A percentile compares a stretch with the other conserved stretches of the same genome.
phyloP scores from a whole-genome alignment of 2,113 vertebrate genomes.

The Ophiodon elongatus region DNA sequence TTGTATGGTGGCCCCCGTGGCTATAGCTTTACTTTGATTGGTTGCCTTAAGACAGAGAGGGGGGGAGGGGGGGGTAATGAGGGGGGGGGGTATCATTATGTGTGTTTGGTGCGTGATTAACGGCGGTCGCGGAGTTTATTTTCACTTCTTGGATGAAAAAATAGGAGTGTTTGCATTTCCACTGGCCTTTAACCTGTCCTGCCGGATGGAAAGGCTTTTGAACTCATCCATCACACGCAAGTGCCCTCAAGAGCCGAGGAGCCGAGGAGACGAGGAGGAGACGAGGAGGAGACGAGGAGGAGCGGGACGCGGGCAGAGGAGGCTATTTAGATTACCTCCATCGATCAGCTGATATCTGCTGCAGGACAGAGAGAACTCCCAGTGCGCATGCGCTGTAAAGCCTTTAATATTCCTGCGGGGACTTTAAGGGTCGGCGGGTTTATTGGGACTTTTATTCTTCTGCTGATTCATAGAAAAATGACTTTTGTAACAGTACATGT shows the following conservation, averaged over 20 bases:
- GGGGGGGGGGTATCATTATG: too few species aligned
- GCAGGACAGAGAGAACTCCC: slow-evolving; percentile 37
- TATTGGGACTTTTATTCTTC: background rate
- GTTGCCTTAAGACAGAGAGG: too few species aligned
- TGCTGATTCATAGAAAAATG: background rate
- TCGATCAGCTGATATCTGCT: slow-evolving; percentile 62
- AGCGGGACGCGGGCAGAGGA: slow-evolving; percentile 56
- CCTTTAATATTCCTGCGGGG: slow-evolving; percentile 49
- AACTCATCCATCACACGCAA: slow-evolving; percentile 79
- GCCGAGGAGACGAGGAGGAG: slow-evolving; percentile 45
- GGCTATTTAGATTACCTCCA: slow-evolving; percentile 65
- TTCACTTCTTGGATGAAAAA: slow-evolving; percentile 63
- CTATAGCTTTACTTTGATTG: slow-evolving; percentile 20
- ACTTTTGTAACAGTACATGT: background rate
- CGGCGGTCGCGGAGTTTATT: slow-evolving; percentile 65
- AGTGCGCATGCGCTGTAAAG: slow-evolving; percentile 51
- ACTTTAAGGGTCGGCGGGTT: slow-evolving; percentile 23
- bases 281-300: slow-evolving; percentile 39
- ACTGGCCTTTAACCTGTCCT: slow-evolving; percentile 78
- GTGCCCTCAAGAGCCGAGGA: slow-evolving; percentile 64
- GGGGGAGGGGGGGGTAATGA: too few species aligned
- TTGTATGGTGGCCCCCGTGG: slow-evolving; percentile 35
- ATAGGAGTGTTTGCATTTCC: slow-evolving; percentile 72
- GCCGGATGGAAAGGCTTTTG: slow-evolving; percentile 79
- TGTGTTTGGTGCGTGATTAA: slow-evolving; percentile 58